A percentile compares a stretch with the other conserved stretches of the same genome.
Conservation (phyloP, 2,113 vertebrate species). For the Eulemur macaco region DNA sequence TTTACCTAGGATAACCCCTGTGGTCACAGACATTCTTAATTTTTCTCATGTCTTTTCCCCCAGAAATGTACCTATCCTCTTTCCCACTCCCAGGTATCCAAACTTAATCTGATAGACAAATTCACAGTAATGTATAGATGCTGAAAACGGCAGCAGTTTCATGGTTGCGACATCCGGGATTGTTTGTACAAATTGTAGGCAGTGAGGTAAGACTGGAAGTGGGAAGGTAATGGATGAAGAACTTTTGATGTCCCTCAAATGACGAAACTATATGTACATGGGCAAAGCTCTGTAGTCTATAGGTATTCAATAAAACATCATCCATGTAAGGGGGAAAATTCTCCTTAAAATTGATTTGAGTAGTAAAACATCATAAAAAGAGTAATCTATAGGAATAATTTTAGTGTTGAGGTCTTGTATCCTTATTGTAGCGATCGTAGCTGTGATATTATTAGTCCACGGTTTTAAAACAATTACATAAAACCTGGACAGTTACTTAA, state of each 20-base stretch:
- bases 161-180: not conserved
- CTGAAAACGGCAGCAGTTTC: not conserved
- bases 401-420: not conserved
- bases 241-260: not conserved
- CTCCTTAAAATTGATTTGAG: not conserved
- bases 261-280: not conserved
- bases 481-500: not conserved
- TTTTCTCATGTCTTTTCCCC: slow-evolving; percentile 20
- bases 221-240: not conserved
- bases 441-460: not conserved
- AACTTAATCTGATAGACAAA: slow-evolving; percentile 13
- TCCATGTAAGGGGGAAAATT: not conserved
- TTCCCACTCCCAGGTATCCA: not conserved
- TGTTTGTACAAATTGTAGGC: not conserved
- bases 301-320: not conserved
- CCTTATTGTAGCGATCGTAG: not conserved
- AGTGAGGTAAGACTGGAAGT: not conserved
- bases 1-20: not conserved
- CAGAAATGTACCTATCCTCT: not conserved
- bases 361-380: not conserved
- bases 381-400: not conserved
- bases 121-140: not conserved
- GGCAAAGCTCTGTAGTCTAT: not conserved
- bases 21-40: not conserved
- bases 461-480: not conserved